Conservation (phyloP, 1,140 invertebrate genomes). For the Drosophila trapezifrons region DNA sequence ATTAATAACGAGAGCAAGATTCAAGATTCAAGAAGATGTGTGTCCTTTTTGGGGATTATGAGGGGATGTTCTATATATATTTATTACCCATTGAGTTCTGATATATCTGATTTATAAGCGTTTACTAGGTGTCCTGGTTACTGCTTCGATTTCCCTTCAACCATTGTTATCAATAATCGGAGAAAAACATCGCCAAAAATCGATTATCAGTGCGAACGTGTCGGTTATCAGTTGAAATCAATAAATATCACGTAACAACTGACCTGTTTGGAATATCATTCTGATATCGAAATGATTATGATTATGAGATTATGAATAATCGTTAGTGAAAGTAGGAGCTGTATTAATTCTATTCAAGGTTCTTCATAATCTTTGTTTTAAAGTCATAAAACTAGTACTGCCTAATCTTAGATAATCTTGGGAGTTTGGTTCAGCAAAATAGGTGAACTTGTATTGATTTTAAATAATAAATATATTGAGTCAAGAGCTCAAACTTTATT, state of each 20-base stretch:
- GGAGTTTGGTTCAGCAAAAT: no score
- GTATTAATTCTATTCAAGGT: not conserved
- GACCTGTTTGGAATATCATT: not conserved
- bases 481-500: no score
- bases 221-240: slow-evolving; percentile 4
- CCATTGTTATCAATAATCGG: not conserved
- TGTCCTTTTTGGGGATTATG: no score
- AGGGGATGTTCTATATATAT: no score
- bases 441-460: no score
- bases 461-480: no score
- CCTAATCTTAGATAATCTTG: not conserved
- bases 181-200: not conserved
- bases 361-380: not conserved
- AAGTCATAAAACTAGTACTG: not conserved
- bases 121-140: no score
- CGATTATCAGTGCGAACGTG: not conserved
- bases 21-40: not conserved
- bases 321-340: not conserved
- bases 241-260: not conserved
- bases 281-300: slow-evolving; percentile 1
- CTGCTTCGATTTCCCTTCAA: not conserved
- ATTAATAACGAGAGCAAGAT: not conserved
- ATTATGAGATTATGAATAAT: not conserved
- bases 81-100: no score
- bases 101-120: no score